Percentiles rank a stretch among this genome's conserved stretches.
phyloP scores from a whole-genome alignment of 2,888 invertebrate genomes.

The Drosophila bunnanda region DNA sequence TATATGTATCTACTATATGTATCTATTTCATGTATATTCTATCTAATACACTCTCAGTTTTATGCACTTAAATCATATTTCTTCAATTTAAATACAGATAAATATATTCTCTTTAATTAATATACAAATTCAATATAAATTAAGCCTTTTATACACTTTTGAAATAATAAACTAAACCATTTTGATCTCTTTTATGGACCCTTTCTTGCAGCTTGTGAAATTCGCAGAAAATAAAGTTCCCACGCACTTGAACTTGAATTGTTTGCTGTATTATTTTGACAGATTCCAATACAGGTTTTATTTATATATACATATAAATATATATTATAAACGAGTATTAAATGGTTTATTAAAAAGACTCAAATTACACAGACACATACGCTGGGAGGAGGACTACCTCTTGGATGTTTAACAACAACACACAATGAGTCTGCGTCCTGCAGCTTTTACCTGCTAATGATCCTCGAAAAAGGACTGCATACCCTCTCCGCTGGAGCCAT shows the following conservation, averaged over 20 bases:
- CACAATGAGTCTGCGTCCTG: conserved; percentile 37
- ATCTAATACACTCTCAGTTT: neutral
- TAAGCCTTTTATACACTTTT: too few species aligned
- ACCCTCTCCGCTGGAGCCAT: conserved; percentile 64
- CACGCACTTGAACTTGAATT: conserved; percentile 81
- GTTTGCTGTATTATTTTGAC: conserved; percentile 60
- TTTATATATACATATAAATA: conserved; percentile 17
- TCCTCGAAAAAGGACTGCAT: conserved; percentile 48
- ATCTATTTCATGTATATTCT: too few species aligned
- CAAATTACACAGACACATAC: conserved; percentile 63
- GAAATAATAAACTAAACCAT: too few species aligned
- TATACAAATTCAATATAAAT: neutral
- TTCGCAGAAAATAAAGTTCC: conserved; percentile 74
- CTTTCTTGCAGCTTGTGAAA: conserved; percentile 7
- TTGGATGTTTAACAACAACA: conserved; percentile 9
- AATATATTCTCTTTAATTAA: neutral
- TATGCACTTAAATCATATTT: neutral
- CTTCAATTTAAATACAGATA: neutral
- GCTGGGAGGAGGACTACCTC: neutral
- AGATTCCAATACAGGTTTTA: conserved; percentile 39
- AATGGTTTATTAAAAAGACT: conserved; percentile 51
- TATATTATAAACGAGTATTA: conserved; percentile 16
- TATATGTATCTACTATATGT: too few species aligned
- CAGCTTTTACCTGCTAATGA: conserved; percentile 72
- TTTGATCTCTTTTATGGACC: neutral